Evolutionary conservation across 1,140 invertebrate species (phyloP).

Genomic region (Calosoma granatense): DNA sequence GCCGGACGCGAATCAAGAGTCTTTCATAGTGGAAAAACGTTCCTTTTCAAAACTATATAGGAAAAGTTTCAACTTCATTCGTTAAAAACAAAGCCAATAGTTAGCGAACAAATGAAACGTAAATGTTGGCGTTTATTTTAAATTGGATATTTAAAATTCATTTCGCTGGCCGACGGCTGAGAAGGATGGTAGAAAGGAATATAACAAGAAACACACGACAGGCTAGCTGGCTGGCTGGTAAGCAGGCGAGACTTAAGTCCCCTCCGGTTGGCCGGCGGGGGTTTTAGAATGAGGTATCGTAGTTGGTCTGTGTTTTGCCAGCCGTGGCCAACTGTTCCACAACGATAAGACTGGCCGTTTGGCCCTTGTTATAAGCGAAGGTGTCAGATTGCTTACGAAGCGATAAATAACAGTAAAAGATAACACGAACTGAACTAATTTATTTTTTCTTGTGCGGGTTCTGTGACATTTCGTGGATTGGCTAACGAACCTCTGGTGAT

Average conservation of each 20-base stretch:
- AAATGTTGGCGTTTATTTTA: neutral
- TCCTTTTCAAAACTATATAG: too few relatives aligned
- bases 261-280: too few relatives aligned
- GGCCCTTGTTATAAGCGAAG: neutral
- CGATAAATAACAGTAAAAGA: neutral
- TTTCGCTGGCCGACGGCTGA: too few relatives aligned
- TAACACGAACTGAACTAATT: neutral
- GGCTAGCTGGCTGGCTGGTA: too few relatives aligned
- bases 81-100: neutral
- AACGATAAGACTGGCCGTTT: neutral
- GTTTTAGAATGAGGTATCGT: neutral
- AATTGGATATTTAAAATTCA: neutral
- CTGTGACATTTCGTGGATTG: neutral
- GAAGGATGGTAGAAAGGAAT: too few relatives aligned
- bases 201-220: too few relatives aligned
- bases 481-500: neutral
- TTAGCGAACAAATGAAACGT: neutral
- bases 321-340: neutral
- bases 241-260: too few relatives aligned
- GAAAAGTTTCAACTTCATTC: neutral
- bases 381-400: neutral
- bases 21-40: too few relatives aligned
- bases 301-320: neutral
- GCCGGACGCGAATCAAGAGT: too few relatives aligned
- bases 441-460: neutral